Conservation (phyloP, 1,140 invertebrate genomes). For the Stratiolaelaps scimitus region DNA sequence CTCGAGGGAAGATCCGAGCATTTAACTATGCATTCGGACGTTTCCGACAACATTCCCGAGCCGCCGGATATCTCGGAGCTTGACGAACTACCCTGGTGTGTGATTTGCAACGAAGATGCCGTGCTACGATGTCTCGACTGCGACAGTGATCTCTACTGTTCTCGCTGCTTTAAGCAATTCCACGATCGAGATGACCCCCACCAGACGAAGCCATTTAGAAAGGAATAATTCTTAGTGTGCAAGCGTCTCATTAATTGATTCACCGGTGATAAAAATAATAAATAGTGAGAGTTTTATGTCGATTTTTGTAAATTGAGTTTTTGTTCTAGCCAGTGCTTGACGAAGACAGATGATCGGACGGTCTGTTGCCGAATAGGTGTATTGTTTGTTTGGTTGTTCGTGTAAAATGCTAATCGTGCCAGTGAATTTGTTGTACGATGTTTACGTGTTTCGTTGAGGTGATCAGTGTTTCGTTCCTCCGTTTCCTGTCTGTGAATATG, state of each 20-base stretch:
- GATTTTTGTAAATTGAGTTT: neutral
- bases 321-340: neutral
- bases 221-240: neutral
- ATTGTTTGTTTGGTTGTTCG: too few species aligned
- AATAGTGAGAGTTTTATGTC: neutral
- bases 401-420: too few species aligned
- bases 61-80: neutral
- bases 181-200: neutral
- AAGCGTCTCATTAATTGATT: neutral
- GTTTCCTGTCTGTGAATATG: too few species aligned
- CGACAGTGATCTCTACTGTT: slow-evolving; percentile 57
- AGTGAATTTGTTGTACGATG: too few species aligned
- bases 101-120: slow-evolving; percentile 62
- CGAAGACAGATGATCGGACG: too few species aligned
- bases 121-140: slow-evolving; percentile 54
- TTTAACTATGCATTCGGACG: too few species aligned
- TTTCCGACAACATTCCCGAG: neutral
- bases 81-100: slow-evolving; percentile 59
- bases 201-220: slow-evolving; percentile 10
- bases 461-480: too few species aligned
- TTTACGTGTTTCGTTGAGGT: too few species aligned
- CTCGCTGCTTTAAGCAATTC: slow-evolving; percentile 47
- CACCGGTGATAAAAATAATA: neutral
- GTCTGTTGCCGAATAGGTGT: too few species aligned
- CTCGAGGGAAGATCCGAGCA: neutral